A percentile compares a stretch with the other conserved stretches of the same genome.
phyloP scores from a whole-genome alignment of 2,113 vertebrate species.

The Grammomys dolichurus region DNA sequence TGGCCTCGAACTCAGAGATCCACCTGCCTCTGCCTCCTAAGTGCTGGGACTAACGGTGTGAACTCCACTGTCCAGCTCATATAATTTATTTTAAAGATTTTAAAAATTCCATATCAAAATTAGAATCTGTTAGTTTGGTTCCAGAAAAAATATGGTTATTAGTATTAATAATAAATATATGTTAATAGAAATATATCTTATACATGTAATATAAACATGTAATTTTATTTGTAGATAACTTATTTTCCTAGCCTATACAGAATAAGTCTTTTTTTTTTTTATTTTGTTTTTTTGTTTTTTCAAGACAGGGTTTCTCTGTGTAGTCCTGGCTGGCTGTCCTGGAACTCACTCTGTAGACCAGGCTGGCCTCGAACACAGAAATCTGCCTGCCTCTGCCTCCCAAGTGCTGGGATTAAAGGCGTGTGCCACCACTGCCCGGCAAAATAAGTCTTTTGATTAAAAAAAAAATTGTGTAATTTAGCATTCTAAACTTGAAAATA shows the following conservation, averaged over 20 bases:
- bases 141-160: neutral
- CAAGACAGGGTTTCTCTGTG: no score
- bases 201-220: neutral
- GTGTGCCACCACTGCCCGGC: no score
- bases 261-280: neutral
- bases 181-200: neutral
- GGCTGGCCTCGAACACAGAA: no score
- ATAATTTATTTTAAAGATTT: neutral
- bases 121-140: neutral
- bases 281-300: no score
- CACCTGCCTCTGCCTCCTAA: neutral
- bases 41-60: neutral
- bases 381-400: no score
- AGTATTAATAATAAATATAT: neutral
- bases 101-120: neutral
- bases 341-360: no score
- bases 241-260: neutral
- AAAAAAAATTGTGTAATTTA: neutral
- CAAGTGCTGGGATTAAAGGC: no score
- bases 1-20: neutral
- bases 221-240: neutral
- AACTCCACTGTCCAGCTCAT: neutral
- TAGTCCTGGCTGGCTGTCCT: no score
- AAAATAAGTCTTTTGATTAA: neutral
- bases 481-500: neutral